Evolutionary conservation across 2,113 vertebrate genomes (phyloP).

Genomic region (Epinephelus moara): DNA sequence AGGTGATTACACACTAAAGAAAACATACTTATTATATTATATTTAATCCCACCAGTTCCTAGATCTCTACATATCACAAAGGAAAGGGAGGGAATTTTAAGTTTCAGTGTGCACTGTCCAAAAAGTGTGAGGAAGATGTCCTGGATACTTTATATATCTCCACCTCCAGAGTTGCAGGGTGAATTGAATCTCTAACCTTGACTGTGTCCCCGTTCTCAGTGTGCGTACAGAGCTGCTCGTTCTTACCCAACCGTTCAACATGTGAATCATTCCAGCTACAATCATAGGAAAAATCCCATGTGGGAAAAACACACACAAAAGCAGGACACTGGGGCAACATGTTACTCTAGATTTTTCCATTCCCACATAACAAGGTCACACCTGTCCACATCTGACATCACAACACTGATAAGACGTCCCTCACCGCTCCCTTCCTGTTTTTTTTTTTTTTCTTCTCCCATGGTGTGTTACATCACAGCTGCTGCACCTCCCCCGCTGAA

Average conservation of each 20-base stretch:
- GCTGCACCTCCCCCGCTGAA: background rate
- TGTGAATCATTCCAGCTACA: constrained; percentile 31
- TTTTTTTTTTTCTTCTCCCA: background rate
- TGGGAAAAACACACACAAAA: constrained; percentile 29
- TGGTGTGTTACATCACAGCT: constrained; percentile 35
- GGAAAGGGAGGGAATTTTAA: too few species aligned
- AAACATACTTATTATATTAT: too few species aligned
- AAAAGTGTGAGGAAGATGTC: too few species aligned
- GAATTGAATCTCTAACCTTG: background rate
- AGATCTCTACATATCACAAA: too few species aligned
- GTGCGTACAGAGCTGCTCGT: background rate
- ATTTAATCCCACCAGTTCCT: too few species aligned
- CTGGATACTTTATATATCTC: too few species aligned
- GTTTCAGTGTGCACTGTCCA: too few species aligned
- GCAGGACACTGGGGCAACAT: background rate
- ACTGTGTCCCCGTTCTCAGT: background rate
- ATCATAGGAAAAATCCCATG: constrained; percentile 19
- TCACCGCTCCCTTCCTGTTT: constrained; percentile 12
- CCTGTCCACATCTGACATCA: constrained; percentile 48
- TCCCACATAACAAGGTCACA: constrained; percentile 65
- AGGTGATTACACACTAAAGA: too few species aligned
- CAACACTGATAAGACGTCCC: constrained; percentile 70
- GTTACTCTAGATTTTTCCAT: constrained; percentile 52
- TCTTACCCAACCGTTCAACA: background rate
- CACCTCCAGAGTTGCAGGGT: background rate